A percentile compares a stretch with the other conserved stretches of the same genome.
Evolutionary conservation across 2,888 invertebrate genomes (phyloP).

Genomic region (Drosophila paramelanica): DNA sequence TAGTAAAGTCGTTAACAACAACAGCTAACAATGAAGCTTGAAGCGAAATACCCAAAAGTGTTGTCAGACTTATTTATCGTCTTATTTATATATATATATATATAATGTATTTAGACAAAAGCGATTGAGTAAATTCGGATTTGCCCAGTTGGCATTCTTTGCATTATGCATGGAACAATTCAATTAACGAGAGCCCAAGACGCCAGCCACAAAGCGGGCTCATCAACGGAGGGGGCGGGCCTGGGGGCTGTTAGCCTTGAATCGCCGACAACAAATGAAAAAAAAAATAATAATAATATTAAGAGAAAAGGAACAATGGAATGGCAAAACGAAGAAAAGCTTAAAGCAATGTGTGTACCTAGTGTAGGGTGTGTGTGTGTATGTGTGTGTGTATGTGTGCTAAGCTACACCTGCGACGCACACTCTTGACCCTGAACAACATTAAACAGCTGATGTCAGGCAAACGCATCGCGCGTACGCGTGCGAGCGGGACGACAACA

Average conservation of each 20-base stretch:
- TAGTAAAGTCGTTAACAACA: neutral
- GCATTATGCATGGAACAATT: constrained; percentile 36
- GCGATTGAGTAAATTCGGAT: constrained; percentile 1
- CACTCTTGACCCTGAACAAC: constrained; percentile 79
- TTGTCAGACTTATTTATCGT: too few species aligned
- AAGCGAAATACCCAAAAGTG: too few species aligned
- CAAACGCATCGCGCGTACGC: constrained; percentile 7
- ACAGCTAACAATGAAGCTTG: too few species aligned
- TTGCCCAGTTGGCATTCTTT: constrained; percentile 29
- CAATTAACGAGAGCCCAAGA: constrained; percentile 38
- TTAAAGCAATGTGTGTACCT: constrained; percentile 41
- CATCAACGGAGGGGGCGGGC: neutral
- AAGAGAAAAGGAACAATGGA: constrained; percentile 9
- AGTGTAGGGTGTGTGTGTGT: constrained; percentile 15
- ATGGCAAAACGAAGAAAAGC: constrained; percentile 32
- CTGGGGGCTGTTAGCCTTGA: constrained; percentile 59
- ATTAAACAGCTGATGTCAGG: constrained; percentile 78
- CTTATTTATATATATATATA: neutral
- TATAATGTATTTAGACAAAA: neutral
- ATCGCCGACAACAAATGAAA: constrained; percentile 32
- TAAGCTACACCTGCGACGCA: constrained; percentile 54
- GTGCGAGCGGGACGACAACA: constrained; percentile 37
- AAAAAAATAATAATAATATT: constrained; percentile 12
- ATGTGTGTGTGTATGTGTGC: constrained; percentile 1
- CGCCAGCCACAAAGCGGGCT: constrained; percentile 10